Percentiles rank a stretch among this genome's conserved stretches.
Evolutionary conservation across 2,113 vertebrate species (phyloP).

Genomic region (Otolemur garnettii): DNA sequence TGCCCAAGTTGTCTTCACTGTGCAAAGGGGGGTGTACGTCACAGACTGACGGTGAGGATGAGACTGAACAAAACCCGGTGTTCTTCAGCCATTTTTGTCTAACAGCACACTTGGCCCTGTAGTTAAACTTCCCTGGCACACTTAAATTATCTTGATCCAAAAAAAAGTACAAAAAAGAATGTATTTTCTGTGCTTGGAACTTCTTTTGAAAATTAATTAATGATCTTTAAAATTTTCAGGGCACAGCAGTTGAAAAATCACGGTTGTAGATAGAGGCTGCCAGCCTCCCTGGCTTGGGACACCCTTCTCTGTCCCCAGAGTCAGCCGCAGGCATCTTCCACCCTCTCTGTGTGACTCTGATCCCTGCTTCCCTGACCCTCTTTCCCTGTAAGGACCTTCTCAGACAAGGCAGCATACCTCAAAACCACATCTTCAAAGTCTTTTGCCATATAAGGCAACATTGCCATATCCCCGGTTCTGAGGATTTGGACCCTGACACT

Average conservation of each 20-base stretch:
- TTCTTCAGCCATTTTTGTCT: no score
- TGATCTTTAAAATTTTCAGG: no score
- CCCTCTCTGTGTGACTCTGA: not conserved
- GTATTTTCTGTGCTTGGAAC: no score
- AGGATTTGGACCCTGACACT: accelerated
- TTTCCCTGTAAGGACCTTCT: not conserved
- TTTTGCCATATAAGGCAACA: not conserved
- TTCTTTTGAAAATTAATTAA: no score
- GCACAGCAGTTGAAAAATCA: no score
- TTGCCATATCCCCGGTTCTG: not conserved
- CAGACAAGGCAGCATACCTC: not conserved
- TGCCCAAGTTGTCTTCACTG: not conserved
- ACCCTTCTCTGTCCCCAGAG: not conserved
- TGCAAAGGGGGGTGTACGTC: no score
- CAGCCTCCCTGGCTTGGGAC: not conserved
- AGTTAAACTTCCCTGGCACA: no score
- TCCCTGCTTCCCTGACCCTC: not conserved
- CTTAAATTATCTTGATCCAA: no score
- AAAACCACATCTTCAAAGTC: not conserved
- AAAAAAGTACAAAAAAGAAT: no score
- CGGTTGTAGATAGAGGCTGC: no score
- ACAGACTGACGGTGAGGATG: accelerated
- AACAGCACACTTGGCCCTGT: no score
- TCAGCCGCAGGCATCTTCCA: accelerated
- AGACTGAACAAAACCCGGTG: no score